Conservation (phyloP, 2,797 vertebrate genomes). For the Poeciliopsis turneri region DNA sequence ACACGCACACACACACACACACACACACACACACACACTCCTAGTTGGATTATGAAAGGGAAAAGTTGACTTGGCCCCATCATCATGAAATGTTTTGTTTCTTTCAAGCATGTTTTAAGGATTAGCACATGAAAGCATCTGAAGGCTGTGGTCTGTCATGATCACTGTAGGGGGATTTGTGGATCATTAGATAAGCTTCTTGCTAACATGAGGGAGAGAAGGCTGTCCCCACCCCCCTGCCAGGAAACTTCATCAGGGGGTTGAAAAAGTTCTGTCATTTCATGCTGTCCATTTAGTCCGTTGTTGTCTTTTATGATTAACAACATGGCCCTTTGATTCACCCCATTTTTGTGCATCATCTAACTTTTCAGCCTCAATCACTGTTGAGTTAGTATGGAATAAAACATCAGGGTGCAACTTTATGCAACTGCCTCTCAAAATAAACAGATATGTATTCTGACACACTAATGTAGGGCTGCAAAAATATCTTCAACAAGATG, state of each 20-base stretch:
- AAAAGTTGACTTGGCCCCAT: slow-evolving; percentile 71
- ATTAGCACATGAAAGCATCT: slow-evolving; percentile 80
- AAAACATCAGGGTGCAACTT: slow-evolving; percentile 20
- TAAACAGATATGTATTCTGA: background rate
- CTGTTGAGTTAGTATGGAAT: background rate
- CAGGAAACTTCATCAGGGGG: slow-evolving; percentile 57
- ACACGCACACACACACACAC: no score
- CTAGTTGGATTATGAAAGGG: slow-evolving; percentile 57
- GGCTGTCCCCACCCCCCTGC: slow-evolving; percentile 54
- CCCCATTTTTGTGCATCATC: slow-evolving; percentile 42
- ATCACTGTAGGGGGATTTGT: slow-evolving; percentile 73
- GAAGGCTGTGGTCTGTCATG: slow-evolving; percentile 67
- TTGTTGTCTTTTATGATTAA: slow-evolving; percentile 59
- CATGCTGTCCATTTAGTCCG: slow-evolving; percentile 67
- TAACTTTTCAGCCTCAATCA: slow-evolving; percentile 40
- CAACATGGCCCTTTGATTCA: slow-evolving; percentile 49
- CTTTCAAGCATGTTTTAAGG: slow-evolving; percentile 69
- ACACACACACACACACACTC: slow-evolving; percentile 22
- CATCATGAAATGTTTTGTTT: slow-evolving; percentile 72
- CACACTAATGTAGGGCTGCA: background rate
- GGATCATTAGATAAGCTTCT: slow-evolving; percentile 69
- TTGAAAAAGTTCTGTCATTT: slow-evolving; percentile 68
- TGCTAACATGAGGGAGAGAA: slow-evolving; percentile 60
- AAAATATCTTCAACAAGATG: slow-evolving; percentile 4
- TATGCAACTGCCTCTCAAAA: slow-evolving; percentile 9